These are phyloP conservation scores for Solenodon paradoxus DNA, from an alignment of 2,113 vertebrate species.

Conservation along the genomic window DNA sequence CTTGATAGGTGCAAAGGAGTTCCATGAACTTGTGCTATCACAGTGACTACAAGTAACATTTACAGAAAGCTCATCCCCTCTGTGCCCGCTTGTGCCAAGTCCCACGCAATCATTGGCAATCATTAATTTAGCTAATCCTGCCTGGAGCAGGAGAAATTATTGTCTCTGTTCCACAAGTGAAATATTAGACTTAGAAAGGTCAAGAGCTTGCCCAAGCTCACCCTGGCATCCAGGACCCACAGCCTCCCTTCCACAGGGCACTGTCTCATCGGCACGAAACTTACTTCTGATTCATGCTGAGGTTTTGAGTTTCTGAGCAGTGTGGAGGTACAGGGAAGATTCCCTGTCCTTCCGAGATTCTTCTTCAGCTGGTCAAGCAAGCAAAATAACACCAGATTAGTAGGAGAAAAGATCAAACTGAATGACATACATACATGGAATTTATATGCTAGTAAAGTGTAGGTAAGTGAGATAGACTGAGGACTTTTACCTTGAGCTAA, in stretches of 20 bases:
- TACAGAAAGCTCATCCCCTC: neutral
- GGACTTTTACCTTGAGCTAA: too few relatives aligned
- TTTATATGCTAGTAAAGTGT: too few relatives aligned
- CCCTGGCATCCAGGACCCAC: neutral
- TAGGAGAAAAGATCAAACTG: too few relatives aligned
- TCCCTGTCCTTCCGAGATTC: too few relatives aligned
- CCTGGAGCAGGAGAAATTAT: neutral
- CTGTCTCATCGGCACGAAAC: rapidly evolving
- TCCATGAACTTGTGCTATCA: neutral
- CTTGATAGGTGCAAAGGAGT: neutral
- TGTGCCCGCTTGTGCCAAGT: neutral
- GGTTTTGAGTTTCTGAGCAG: neutral
- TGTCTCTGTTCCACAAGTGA: neutral
- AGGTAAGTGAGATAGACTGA: too few relatives aligned
- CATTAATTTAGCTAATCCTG: neutral
- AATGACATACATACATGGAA: too few relatives aligned
- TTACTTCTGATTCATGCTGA: neutral
- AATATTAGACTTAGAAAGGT: neutral
- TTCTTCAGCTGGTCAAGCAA: too few relatives aligned
- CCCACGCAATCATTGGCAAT: neutral
- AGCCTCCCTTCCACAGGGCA: neutral
- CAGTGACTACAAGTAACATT: neutral
- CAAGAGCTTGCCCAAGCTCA: neutral
- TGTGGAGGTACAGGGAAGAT: too few relatives aligned
- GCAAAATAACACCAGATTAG: too few relatives aligned